A percentile compares a stretch with the other conserved stretches of the same genome.
Conservation (phyloP, 1,140 invertebrate genomes). For the Bombus cullumanus region DNA sequence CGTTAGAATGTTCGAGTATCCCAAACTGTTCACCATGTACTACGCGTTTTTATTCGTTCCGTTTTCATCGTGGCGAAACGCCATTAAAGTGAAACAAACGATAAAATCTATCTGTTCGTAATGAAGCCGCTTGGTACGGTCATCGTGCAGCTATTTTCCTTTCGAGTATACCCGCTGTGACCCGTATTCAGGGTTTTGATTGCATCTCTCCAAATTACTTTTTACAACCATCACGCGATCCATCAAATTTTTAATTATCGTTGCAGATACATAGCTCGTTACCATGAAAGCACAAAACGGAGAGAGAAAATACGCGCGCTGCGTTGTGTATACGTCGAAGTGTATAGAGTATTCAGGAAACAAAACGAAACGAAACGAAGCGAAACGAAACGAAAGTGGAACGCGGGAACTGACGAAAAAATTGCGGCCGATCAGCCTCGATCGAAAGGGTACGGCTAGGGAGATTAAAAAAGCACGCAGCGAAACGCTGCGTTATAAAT, state of each 20-base stretch:
- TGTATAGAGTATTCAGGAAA: no score
- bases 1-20: no score
- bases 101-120: constrained; percentile 30
- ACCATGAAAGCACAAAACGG: neutral
- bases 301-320: neutral
- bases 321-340: no score
- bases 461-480: neutral
- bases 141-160: constrained; percentile 21
- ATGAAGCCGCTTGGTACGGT: neutral
- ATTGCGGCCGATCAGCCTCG: neutral
- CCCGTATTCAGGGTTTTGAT: constrained; percentile 38
- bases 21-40: no score
- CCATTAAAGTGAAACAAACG: constrained; percentile 43
- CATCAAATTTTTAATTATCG: constrained; percentile 56
- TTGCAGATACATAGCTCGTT: neutral
- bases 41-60: neutral
- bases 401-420: neutral
- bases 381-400: constrained; percentile 17
- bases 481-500: constrained; percentile 31
- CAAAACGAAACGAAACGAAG: neutral
- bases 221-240: constrained; percentile 41
- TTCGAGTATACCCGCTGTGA: constrained; percentile 38
- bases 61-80: constrained; percentile 57
- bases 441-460: neutral
- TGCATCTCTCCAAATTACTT: constrained; percentile 43